Base-by-base conservation (phyloP, 1,140 invertebrate genomes). In the Hormaphis cornu region DNA sequence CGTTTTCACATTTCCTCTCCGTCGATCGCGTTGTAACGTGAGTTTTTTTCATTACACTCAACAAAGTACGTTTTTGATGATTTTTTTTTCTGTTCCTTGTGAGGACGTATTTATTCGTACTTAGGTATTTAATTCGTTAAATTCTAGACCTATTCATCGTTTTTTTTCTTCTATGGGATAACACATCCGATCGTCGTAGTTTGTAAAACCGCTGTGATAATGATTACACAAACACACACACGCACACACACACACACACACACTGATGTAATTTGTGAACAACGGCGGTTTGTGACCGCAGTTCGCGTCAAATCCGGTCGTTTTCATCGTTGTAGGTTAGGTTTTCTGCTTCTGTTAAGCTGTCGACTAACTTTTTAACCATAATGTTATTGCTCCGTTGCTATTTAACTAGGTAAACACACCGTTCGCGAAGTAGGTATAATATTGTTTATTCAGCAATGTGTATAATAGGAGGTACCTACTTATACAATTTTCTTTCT, bases 21-120 rank as follows among this genome's bases (percentile, higher is more conserved):
- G 46, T 48, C 44, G 28, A 66, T 50, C 28, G 44, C 20, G 16
- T 35, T 50, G 16, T 16, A 66, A 66, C 26, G 61, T 50, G 61
- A 66, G 61, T 66, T 37, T 66, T 26, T 50, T 48, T 26, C 4
- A 12, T 44, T 7, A n/a, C n/a, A n/a, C n/a, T n/a, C n/a, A n/a
- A n/a, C n/a, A n/a, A n/a, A n/a, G n/a, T 44, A 2, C 4, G 6
- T 14, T 1, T 42, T 42, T 42, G 40, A 10, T 42, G 40, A 3
- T 3, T 20, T 44, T 33, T 40, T 24, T 26, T 50, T 48, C 16
- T 14, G 22, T 44, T 7, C 20, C 18, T 7, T 44, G 1, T 1
- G 6, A 6, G 9, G n/a, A n/a, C 18, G 40, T n/a, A n/a, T 14
- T 2, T 3, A 5, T 44, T 18, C 18, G 42, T 44, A 6, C 5